Conservation (phyloP, 37 sponge, comb jelly and placozoan species). For the Halichondria panicea region DNA sequence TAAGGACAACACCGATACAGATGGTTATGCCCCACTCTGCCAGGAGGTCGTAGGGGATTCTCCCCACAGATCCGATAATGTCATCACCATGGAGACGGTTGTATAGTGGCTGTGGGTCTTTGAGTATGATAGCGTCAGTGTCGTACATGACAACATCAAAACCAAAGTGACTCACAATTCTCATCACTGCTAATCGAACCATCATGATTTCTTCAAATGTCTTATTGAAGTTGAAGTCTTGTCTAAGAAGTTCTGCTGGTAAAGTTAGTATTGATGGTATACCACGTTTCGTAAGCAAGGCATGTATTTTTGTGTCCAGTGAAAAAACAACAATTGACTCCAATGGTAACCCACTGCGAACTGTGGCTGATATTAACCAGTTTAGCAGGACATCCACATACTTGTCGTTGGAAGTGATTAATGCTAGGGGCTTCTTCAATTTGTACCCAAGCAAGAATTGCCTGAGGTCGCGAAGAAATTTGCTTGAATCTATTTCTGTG, state of each 20-base stretch:
- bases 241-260: neutral
- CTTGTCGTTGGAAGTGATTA: constrained; percentile 18
- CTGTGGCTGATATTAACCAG: constrained; percentile 40
- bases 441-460: no score
- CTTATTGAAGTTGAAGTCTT: neutral
- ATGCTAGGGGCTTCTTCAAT: no score
- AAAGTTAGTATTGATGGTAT: neutral
- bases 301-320: constrained; percentile 19
- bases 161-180: constrained; percentile 30
- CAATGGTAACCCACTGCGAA: neutral
- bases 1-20: constrained; percentile 27
- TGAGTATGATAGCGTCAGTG: constrained; percentile 47
- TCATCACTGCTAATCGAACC: constrained; percentile 28
- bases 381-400: constrained; percentile 45
- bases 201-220: constrained; percentile 35
- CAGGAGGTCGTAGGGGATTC: constrained; percentile 16
- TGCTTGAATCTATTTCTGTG: neutral
- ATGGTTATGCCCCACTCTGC: constrained; percentile 34
- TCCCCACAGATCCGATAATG: constrained; percentile 35
- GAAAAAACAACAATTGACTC: constrained; percentile 36
- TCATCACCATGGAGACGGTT: neutral
- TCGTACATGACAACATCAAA: constrained; percentile 37
- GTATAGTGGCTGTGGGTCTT: constrained; percentile 22
- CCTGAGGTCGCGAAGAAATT: neutral
- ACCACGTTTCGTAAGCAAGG: neutral